Base-by-base conservation (phyloP, 2,113 vertebrate genomes). In the Cebidichthys violaceus region DNA sequence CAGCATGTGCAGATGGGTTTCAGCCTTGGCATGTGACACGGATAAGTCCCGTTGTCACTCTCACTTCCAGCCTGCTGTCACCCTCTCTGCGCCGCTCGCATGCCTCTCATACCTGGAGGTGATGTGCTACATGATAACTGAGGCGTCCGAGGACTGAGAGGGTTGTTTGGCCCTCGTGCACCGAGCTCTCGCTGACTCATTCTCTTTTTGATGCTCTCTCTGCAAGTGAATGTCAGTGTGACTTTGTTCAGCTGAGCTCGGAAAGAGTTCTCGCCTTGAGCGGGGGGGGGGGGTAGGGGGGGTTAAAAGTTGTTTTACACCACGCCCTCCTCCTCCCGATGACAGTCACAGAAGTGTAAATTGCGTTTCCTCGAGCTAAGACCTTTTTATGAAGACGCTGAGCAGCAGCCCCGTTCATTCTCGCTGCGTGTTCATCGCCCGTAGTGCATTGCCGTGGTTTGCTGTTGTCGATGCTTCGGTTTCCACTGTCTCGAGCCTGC, bases 221-320 rank as follows among this genome's bases (percentile, higher is more conserved):
- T 84, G 31, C 68, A 67, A 85, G 70, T 77, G 70, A 88, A 90
- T 81, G 89, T 90, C 90, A 83, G 31, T 50, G 75, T 85, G 88
- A 91, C 90, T 90, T 90, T 88, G 41, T 87, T 78, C 29, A 71
- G 86, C 88, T 90, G 85, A 89, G 86, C 81, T 89, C 14, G 10
- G 83, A 85, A 83, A 33, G 69, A 89, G 80, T 78, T 87, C 24
- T 70, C 1, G 37, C 65, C 87, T 67, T 20, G 1, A 41, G n/a
- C n/a, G 14, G 45, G 45, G 15, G 47, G 45, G 2, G 22, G 52
- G 3, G 52, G 52, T 0, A 33, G 52, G 9, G n/a, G n/a, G 74
- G 75, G 82, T 84, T 69, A 59, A 47, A 79, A 83, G 41, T 75
- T 43, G 14, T 86, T 59, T 60, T 61, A n/a, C 69, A 29, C 17